Conservation (phyloP, 2,113 vertebrate genomes). For the Platichthys flesus region DNA sequence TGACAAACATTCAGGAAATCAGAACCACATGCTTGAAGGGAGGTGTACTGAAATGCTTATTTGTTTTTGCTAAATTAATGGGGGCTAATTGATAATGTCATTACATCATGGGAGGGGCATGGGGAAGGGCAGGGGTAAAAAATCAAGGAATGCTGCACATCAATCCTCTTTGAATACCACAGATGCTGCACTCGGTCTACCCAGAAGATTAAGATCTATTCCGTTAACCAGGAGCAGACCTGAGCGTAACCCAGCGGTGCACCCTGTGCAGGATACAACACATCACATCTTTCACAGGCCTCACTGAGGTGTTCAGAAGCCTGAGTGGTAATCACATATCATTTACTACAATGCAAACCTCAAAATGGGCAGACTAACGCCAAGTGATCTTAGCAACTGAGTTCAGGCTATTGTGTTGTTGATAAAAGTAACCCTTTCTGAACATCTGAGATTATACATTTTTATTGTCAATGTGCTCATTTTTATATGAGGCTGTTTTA, state of each 20-base stretch:
- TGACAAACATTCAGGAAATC: constrained; percentile 84
- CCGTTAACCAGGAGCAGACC: constrained; percentile 80
- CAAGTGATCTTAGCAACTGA: background rate
- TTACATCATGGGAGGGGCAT: constrained; percentile 79
- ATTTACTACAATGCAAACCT: constrained; percentile 18
- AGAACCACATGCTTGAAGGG: constrained; percentile 82
- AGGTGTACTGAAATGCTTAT: constrained; percentile 77
- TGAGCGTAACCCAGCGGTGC: constrained; percentile 30
- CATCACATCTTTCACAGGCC: constrained; percentile 34
- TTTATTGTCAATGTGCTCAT: background rate
- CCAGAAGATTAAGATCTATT: constrained; percentile 76
- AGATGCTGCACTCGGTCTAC: constrained; percentile 64
- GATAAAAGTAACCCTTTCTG: background rate
- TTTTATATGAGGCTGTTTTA: background rate
- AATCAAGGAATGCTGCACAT: constrained; percentile 82
- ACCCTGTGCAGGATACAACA: constrained; percentile 36
- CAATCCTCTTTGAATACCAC: constrained; percentile 77
- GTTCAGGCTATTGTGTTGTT: background rate
- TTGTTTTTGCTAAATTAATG: constrained; percentile 88
- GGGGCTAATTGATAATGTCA: constrained; percentile 86
- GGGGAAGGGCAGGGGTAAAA: constrained; percentile 67
- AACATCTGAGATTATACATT: background rate
- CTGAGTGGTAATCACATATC: constrained; percentile 21
- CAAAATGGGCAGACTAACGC: background rate
- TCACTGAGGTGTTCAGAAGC: constrained; percentile 21